Percentiles rank a stretch among this genome's conserved stretches.
These are phyloP conservation scores for Varanus salvator DNA, from an alignment of 2,113 vertebrate genomes.

Conservation along the genomic window DNA sequence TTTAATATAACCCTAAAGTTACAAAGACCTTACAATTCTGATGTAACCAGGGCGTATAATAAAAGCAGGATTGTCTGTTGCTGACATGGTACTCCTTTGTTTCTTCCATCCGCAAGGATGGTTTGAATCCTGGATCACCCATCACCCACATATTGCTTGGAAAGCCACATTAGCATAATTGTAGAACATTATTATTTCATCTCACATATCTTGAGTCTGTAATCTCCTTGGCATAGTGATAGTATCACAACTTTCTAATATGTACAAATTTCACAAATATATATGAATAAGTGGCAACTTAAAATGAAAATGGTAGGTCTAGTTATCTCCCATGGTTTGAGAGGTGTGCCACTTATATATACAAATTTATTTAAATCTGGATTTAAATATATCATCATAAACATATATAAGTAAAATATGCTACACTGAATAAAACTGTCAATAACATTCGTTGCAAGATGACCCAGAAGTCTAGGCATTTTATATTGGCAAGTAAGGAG, in stretches of 20 bases:
- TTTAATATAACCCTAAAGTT: neutral
- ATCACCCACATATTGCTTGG: neutral
- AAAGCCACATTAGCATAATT: neutral
- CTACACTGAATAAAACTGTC: conserved; percentile 55
- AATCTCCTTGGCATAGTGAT: neutral
- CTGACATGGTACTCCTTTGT: neutral
- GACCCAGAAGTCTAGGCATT: conserved; percentile 45
- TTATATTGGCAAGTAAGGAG: conserved; percentile 55
- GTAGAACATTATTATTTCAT: neutral
- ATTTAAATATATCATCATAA: neutral
- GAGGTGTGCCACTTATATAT: neutral
- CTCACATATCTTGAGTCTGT: neutral
- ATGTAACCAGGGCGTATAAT: neutral
- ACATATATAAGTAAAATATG: conserved; percentile 35
- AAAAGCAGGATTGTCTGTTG: neutral
- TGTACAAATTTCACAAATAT: neutral
- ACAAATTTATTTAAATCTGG: neutral
- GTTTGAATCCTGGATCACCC: neutral
- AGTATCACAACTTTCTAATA: neutral
- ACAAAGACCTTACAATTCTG: too few species aligned
- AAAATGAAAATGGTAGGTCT: neutral
- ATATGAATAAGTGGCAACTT: neutral
- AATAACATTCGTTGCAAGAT: conserved; percentile 53
- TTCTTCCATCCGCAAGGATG: neutral
- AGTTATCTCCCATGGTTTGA: neutral